Conservation (phyloP, 2,888 invertebrate genomes). For the Leptura quadrifasciata region DNA sequence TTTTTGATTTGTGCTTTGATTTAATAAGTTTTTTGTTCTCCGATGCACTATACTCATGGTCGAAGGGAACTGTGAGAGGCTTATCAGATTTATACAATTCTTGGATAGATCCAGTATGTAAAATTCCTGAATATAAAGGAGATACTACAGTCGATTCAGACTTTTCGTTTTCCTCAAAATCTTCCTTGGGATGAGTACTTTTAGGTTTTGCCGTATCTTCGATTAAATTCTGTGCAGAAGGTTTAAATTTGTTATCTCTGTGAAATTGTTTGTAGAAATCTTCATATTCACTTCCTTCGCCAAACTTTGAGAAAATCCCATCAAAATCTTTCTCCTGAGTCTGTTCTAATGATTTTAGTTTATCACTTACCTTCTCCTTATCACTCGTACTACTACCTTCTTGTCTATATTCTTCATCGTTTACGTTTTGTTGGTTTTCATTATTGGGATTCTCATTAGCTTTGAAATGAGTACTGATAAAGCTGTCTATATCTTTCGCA, state of each 20-base stretch:
- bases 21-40: constrained; percentile 57
- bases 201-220: constrained; percentile 38
- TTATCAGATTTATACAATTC: constrained; percentile 66
- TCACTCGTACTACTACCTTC: constrained; percentile 28
- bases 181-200: constrained; percentile 32
- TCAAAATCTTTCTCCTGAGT: constrained; percentile 50
- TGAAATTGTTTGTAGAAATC: constrained; percentile 48
- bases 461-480: constrained; percentile 51
- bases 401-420: constrained; percentile 43
- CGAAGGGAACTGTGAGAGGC: constrained; percentile 67
- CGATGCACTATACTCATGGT: constrained; percentile 67
- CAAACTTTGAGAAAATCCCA: constrained; percentile 50
- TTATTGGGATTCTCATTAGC: constrained; percentile 42
- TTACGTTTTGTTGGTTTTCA: constrained; percentile 50
- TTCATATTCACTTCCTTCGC: constrained; percentile 50
- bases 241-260: constrained; percentile 43
- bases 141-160: constrained; percentile 51
- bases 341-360: constrained; percentile 39
- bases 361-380: constrained; percentile 17
- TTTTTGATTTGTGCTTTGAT: constrained; percentile 40
- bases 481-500: constrained; percentile 49
- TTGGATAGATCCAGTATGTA: constrained; percentile 61
- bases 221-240: constrained; percentile 46
- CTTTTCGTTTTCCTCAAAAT: constrained; percentile 50
- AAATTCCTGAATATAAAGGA: constrained; percentile 65